Evolutionary conservation across 2,888 invertebrate genomes (phyloP).

Genomic region (Drosophila meridionalis): DNA sequence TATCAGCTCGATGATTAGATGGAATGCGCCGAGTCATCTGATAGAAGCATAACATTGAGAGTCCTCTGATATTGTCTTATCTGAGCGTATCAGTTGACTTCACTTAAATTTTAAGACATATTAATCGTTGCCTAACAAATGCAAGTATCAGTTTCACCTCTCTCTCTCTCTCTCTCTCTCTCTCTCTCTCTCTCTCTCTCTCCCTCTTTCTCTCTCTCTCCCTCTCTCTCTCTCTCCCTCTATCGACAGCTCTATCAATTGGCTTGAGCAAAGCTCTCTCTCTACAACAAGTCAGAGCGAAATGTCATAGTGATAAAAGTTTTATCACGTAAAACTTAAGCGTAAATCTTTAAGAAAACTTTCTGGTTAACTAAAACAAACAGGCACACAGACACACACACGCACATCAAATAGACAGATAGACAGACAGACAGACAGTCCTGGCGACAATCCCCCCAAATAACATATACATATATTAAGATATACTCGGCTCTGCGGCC

Average conservation of each 20-base stretch:
- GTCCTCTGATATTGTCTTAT: background rate
- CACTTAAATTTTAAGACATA: slow-evolving; percentile 11
- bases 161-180: no score
- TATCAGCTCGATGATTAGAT: background rate
- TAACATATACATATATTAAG: slow-evolving; percentile 50
- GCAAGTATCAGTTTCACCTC: slow-evolving; percentile 1
- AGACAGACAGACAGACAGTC: slow-evolving; percentile 28
- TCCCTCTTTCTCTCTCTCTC: no score
- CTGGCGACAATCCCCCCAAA: slow-evolving; percentile 55
- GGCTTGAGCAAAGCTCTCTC: slow-evolving; percentile 33
- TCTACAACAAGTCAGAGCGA: slow-evolving; percentile 43
- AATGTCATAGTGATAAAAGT: slow-evolving; percentile 79
- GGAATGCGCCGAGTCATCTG: background rate
- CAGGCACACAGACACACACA: slow-evolving; percentile 39
- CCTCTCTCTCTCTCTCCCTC: background rate
- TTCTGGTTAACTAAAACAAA: slow-evolving; percentile 78
- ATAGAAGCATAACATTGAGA: background rate
- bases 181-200: no score
- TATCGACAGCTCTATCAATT: slow-evolving; percentile 36
- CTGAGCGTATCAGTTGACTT: background rate
- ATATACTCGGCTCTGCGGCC: slow-evolving; percentile 39
- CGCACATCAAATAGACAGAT: slow-evolving; percentile 3
- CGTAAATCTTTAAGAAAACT: slow-evolving; percentile 82
- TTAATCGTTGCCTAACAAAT: background rate
- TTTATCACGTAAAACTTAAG: slow-evolving; percentile 80